These are phyloP conservation scores for Poecilia gillii DNA, from an alignment of 2,797 vertebrate species.

Conservation along the genomic window DNA sequence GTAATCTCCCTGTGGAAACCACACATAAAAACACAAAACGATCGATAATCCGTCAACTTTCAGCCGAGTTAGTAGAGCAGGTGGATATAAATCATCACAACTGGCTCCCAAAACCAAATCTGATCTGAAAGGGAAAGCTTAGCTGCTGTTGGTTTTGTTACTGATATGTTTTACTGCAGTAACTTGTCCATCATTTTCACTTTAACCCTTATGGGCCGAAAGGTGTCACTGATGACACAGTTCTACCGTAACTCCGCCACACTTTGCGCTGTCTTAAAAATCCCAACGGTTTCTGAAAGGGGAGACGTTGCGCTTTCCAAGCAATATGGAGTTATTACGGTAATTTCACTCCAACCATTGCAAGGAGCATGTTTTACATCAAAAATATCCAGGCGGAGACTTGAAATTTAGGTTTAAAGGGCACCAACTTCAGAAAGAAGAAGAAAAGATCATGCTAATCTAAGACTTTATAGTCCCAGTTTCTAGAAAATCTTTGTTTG, in stretches of 20 bases:
- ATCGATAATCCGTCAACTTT: conserved; percentile 8
- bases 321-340: too few relatives aligned
- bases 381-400: too few relatives aligned
- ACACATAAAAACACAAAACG: conserved; percentile 17
- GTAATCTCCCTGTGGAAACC: conserved; percentile 88
- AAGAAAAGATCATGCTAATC: neutral
- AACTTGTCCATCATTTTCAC: neutral
- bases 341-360: too few relatives aligned
- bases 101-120: neutral
- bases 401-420: too few relatives aligned
- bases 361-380: too few relatives aligned
- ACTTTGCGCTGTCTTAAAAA: too few relatives aligned
- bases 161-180: neutral
- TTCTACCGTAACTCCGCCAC: too few relatives aligned
- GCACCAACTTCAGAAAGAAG: neutral
- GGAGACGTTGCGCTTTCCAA: too few relatives aligned
- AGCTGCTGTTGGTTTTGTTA: neutral
- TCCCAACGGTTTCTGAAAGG: too few relatives aligned
- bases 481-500: neutral
- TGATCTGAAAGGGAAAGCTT: neutral
- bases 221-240: too few relatives aligned
- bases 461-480: neutral
- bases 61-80: neutral
- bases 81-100: neutral
- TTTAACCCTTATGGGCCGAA: neutral